phyloP scores from a whole-genome alignment of 2,113 vertebrate genomes.

The Catharus fuscescens region DNA sequence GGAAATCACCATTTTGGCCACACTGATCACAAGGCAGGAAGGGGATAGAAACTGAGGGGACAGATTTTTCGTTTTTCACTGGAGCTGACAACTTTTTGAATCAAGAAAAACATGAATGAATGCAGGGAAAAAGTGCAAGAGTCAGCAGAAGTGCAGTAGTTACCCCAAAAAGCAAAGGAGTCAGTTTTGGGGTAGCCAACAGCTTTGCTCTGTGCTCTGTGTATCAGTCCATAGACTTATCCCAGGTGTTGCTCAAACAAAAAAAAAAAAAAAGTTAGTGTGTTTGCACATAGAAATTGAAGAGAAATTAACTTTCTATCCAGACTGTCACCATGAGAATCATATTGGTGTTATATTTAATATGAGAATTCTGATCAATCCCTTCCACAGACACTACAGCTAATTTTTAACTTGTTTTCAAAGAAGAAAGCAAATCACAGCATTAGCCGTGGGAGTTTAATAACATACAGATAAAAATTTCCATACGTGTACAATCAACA shows the following conservation, averaged over 20 bases:
- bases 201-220: not conserved
- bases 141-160: not conserved
- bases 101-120: not conserved
- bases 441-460: not conserved
- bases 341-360: not conserved
- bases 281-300: not conserved
- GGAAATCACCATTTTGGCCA: not conserved
- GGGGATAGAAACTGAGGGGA: not conserved
- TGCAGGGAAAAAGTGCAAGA: not conserved
- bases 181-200: not conserved
- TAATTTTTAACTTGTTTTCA: not conserved
- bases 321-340: not conserved
- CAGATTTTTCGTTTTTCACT: not conserved
- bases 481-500: not conserved
- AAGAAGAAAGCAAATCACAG: not conserved
- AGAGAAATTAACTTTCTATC: not conserved
- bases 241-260: not conserved
- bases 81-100: not conserved
- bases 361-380: not conserved
- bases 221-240: not conserved
- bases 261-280: not conserved
- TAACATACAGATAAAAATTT: conserved; percentile 34
- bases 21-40: not conserved
- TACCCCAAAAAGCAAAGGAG: not conserved
- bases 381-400: not conserved